phyloP scores from a whole-genome alignment of 1,140 invertebrate species.

The Chionoecetes opilio region DNA sequence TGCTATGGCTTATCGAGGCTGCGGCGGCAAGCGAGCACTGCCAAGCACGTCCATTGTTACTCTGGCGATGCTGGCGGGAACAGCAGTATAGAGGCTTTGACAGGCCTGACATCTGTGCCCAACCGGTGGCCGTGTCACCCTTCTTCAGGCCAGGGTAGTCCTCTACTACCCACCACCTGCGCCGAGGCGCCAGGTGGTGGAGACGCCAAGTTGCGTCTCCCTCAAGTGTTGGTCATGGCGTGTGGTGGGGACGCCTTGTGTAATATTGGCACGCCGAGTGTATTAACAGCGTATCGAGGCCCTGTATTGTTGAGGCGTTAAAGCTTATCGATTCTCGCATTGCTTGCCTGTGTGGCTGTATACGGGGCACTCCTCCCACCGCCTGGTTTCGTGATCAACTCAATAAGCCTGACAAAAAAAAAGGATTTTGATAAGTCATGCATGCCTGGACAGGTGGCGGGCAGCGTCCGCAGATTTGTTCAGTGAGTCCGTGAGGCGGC shows the following conservation, averaged over 20 bases:
- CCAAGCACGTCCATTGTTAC: too few species aligned
- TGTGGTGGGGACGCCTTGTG: not conserved
- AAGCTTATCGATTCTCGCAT: not conserved
- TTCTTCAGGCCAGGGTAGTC: too few species aligned
- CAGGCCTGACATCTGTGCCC: too few species aligned
- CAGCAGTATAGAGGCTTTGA: too few species aligned
- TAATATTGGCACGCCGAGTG: not conserved
- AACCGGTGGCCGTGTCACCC: too few species aligned
- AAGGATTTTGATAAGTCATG: not conserved
- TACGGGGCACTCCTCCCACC: not conserved
- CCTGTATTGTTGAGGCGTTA: not conserved
- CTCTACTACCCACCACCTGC: too few species aligned
- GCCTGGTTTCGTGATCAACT: not conserved
- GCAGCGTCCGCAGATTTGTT: not conserved
- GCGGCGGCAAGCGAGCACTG: too few species aligned
- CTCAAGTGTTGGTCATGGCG: too few species aligned
- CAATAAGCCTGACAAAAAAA: not conserved
- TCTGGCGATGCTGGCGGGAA: too few species aligned
- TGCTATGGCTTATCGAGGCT: too few species aligned
- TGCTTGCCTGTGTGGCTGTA: not conserved
- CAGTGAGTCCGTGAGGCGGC: not conserved
- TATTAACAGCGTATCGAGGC: not conserved
- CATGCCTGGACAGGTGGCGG: not conserved
- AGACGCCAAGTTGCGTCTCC: too few species aligned
- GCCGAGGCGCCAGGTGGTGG: not conserved